phyloP scores from a whole-genome alignment of 2,797 vertebrate genomes.

The Acridotheres tristis region DNA sequence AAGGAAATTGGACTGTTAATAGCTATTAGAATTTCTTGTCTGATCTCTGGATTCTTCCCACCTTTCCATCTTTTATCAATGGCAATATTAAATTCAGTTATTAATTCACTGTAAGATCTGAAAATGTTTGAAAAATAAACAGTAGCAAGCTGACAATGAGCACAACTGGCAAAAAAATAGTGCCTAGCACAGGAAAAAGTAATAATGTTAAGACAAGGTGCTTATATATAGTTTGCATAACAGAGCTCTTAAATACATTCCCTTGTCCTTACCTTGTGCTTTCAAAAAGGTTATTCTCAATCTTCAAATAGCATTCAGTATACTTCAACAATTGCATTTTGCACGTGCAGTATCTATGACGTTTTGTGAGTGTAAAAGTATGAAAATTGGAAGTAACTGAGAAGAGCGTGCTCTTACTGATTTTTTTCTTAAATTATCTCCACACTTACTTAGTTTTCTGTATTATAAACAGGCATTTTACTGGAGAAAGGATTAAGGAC shows the following conservation, averaged over 20 bases:
- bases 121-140: background rate
- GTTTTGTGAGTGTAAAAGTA: background rate
- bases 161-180: background rate
- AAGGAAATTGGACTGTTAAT: background rate
- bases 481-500: background rate
- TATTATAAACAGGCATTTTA: background rate
- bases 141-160: background rate
- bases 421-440: background rate
- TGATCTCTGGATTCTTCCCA: background rate
- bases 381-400: slow-evolving; percentile 2
- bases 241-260: background rate
- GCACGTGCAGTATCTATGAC: background rate
- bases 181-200: background rate
- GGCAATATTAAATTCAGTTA: background rate
- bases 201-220: background rate
- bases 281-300: background rate
- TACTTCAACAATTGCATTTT: background rate
- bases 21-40: background rate
- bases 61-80: background rate
- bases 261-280: background rate
- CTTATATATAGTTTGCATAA: background rate
- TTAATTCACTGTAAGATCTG: background rate
- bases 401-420: background rate
- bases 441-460: background rate
- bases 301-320: slow-evolving; percentile 6